Base-by-base conservation (phyloP, 2,888 invertebrate species). In the Hartigia nigra region DNA sequence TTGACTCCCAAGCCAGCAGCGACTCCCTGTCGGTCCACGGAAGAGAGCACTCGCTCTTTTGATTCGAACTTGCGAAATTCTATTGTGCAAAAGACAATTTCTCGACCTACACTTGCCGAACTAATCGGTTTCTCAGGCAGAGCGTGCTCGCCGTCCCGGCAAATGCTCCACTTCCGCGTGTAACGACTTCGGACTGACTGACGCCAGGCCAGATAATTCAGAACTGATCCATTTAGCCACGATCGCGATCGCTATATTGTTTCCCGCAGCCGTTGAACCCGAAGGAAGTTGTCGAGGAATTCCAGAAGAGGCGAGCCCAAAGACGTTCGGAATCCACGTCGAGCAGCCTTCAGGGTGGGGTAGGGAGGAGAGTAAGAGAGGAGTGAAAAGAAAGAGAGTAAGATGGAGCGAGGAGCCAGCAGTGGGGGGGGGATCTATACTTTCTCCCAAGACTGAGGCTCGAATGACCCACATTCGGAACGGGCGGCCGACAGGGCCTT, bases 391-490 rank as follows among this genome's bases (percentile, higher is more conserved):
- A 86, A 87, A 87, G 87, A 86, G 72, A 72, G 72, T 32, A 72
- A 72, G 72, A 72, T 31, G 72, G 32, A 55, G 23, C 55, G 55
- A 55, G 55, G 23, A 23, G 55, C 1, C 55, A 23, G 55, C 55
- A 55, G 23, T 23, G 55, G 55, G 9, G 86, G 86, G 87, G 87
- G 86, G 86, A 86, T 83, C 84, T 87, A 89, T 86, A 91, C 91
- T 90, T 90, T 91, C 90, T 90, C 90, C 86, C 76, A 81, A 81
- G 79, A 77, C 76, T 76, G 77, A 78, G 82, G 81, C 84, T 81
- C 78, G 82, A 80, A 79, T 90, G 91, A 91, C 91, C 91, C 90
- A 91, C 90, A 91, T 91, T 90, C 86, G 85, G 86, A 88, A 87
- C 23, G 55, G 55, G 88, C 86, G 81, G 82, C 86, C 84, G 84